phyloP scores from a whole-genome alignment of 2,113 vertebrate species.

The Caretta caretta region DNA sequence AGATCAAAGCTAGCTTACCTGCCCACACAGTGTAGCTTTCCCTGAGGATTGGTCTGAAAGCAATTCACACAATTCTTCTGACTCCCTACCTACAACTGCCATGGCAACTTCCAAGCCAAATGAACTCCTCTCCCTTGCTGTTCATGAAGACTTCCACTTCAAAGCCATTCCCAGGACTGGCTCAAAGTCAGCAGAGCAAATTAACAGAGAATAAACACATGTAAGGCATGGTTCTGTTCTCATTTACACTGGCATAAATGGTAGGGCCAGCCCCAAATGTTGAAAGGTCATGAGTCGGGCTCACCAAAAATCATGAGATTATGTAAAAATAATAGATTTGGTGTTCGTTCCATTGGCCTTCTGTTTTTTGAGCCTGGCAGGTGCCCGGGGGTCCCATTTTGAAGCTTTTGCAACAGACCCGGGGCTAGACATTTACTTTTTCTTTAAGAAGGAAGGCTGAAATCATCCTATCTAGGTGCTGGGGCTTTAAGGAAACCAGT shows the following conservation, averaged over 20 bases:
- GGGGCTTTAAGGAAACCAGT: neutral
- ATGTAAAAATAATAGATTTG: neutral
- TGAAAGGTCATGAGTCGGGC: neutral
- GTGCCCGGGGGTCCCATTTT: neutral
- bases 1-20: neutral
- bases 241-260: neutral
- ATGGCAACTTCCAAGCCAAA: neutral
- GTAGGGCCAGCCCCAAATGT: neutral
- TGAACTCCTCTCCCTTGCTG: neutral
- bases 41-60: too few relatives aligned
- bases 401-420: neutral
- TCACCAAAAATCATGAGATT: neutral
- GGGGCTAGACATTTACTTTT: neutral
- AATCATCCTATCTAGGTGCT: neutral
- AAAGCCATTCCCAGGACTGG: neutral
- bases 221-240: neutral
- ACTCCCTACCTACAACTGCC: neutral
- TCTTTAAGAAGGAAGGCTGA: neutral
- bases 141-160: neutral
- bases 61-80: neutral
- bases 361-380: neutral
- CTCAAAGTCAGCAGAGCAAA: neutral
- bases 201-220: slow-evolving; percentile 1
- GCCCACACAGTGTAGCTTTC: neutral
- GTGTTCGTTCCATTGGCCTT: neutral